Conservation (phyloP, 2,113 vertebrate genomes). For the Dipodomys merriami region DNA sequence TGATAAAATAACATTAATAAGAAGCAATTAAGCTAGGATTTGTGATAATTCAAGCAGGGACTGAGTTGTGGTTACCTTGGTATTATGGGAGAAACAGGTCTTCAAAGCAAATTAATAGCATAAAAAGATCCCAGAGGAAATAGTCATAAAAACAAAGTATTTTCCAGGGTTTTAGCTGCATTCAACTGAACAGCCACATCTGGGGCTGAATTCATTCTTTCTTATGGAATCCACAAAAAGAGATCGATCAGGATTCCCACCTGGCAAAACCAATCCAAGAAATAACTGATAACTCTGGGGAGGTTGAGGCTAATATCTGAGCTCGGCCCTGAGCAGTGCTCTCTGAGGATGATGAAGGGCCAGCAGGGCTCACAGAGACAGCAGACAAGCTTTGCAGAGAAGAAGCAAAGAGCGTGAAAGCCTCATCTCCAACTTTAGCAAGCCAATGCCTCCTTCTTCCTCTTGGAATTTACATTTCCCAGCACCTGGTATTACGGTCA, state of each 20-base stretch:
- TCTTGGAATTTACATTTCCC: background rate
- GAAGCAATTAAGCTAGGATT: constrained; percentile 69
- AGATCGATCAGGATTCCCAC: background rate
- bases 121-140: constrained; percentile 58
- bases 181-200: background rate
- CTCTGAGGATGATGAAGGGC: background rate
- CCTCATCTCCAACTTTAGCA: background rate
- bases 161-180: background rate
- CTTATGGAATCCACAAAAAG: constrained; percentile 37
- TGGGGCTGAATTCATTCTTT: background rate
- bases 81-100: constrained; percentile 37
- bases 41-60: constrained; percentile 59
- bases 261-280: background rate
- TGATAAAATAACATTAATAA: constrained; percentile 66
- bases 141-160: constrained; percentile 7
- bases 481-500: background rate
- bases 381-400: background rate
- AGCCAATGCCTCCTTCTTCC: background rate
- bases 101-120: constrained; percentile 72
- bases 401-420: background rate
- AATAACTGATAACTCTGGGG: background rate
- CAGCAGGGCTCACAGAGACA: background rate
- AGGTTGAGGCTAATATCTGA: background rate
- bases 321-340: background rate
- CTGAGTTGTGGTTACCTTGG: constrained; percentile 41